Conservation (phyloP, 2,113 vertebrate genomes). For the Toxotes chatareus region DNA sequence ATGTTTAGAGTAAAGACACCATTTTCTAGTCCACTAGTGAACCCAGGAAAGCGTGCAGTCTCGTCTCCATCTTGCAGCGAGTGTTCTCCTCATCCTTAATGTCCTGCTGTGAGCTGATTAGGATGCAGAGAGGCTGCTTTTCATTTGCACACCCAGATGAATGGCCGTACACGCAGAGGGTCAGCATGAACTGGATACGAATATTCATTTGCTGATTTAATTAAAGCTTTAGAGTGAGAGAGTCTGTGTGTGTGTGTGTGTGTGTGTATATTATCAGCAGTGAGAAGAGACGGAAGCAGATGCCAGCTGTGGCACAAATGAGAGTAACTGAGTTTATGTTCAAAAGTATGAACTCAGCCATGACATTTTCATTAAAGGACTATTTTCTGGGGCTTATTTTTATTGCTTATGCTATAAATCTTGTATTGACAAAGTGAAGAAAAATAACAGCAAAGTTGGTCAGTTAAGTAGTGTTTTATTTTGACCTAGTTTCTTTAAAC, state of each 20-base stretch:
- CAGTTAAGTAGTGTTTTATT: neutral
- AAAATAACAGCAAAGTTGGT: neutral
- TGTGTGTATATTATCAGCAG: slow-evolving; percentile 10
- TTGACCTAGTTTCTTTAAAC: neutral
- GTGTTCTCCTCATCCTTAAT: slow-evolving; percentile 10
- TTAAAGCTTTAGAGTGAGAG: slow-evolving; percentile 55
- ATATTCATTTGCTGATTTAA: slow-evolving; percentile 72
- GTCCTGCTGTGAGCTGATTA: slow-evolving; percentile 41
- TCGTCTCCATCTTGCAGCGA: neutral
- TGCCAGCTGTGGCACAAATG: slow-evolving; percentile 11
- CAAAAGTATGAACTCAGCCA: neutral
- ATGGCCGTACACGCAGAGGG: slow-evolving; percentile 42
- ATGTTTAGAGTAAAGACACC: slow-evolving; percentile 8
- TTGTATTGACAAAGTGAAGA: neutral
- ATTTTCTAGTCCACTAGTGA: neutral
- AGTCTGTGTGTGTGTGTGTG: slow-evolving; percentile 14
- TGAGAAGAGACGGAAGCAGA: neutral
- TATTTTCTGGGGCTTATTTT: neutral
- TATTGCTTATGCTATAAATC: neutral
- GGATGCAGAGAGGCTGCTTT: slow-evolving; percentile 64
- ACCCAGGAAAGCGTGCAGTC: neutral
- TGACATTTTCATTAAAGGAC: slow-evolving; percentile 5
- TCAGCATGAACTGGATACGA: slow-evolving; percentile 62
- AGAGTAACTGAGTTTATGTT: slow-evolving; percentile 12
- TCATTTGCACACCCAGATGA: slow-evolving; percentile 63